Evolutionary conservation across 2,113 vertebrate species (phyloP).

Genomic region (Oxyura jamaicensis): DNA sequence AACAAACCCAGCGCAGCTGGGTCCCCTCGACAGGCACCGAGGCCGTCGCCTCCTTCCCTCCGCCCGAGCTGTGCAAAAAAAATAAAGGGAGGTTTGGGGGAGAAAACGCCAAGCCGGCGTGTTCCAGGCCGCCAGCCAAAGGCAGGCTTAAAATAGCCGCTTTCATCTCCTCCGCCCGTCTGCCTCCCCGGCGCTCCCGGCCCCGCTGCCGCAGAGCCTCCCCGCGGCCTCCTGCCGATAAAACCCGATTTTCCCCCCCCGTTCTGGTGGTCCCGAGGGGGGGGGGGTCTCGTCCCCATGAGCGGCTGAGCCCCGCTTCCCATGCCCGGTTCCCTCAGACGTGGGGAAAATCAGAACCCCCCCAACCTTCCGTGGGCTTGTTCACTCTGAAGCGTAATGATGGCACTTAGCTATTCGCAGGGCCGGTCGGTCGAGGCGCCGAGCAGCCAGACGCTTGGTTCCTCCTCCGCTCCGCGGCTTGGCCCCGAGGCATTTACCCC

Average conservation of each 20-base stretch:
- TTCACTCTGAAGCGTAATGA: background rate
- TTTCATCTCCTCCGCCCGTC: background rate
- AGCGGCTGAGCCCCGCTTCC: background rate
- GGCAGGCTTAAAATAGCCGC: background rate
- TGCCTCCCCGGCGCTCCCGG: background rate
- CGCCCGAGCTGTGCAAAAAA: background rate
- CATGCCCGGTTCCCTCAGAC: background rate
- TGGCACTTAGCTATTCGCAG: background rate
- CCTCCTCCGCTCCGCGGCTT: background rate
- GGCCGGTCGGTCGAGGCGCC: background rate
- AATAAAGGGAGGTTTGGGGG: background rate
- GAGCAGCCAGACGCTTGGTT: background rate
- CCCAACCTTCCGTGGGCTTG: rapidly evolving
- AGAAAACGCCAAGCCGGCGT: background rate
- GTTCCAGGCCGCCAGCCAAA: background rate
- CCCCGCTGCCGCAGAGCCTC: background rate
- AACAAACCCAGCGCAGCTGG: too few relatives aligned
- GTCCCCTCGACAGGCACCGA: background rate
- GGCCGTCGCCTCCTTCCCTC: background rate
- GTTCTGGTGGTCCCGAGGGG: background rate
- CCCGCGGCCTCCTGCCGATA: background rate
- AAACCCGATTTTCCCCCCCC: background rate
- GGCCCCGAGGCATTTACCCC: too few relatives aligned
- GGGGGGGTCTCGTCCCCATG: background rate
- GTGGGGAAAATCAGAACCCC: background rate